Percentiles rank a stretch among this genome's conserved stretches.
Conservation (phyloP, 2,888 invertebrate genomes). For the Sinotaia quadrata region DNA sequence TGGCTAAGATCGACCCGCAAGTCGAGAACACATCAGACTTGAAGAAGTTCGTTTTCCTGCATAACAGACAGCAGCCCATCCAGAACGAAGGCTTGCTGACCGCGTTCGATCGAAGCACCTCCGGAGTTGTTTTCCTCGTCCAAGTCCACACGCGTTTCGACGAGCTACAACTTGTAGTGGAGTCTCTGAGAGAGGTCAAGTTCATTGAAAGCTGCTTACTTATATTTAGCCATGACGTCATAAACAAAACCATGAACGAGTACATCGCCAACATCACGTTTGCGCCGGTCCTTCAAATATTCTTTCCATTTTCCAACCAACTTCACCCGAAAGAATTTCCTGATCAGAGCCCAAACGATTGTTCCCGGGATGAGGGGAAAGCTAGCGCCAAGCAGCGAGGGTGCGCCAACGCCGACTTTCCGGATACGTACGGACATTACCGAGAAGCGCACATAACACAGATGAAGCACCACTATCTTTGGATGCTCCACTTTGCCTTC, state of each 20-base stretch:
- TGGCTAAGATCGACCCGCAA: too few species aligned
- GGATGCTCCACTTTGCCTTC: conserved; percentile 23
- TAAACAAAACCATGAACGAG: conserved; percentile 1
- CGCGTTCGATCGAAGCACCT: neutral
- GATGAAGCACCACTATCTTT: conserved; percentile 27
- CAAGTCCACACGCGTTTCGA: conserved; percentile 25
- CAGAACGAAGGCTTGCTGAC: neutral
- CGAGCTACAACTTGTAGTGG: conserved; percentile 15
- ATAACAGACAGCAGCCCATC: neutral
- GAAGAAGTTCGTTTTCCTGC: neutral
- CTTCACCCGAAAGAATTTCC: conserved; percentile 17
- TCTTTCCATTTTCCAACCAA: conserved; percentile 24
- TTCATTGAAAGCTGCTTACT: conserved; percentile 17
- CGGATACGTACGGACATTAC: conserved; percentile 24
- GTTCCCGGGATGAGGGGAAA: conserved; percentile 11
- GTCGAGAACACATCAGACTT: neutral
- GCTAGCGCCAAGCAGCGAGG: conserved; percentile 1
- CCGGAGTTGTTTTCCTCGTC: conserved; percentile 14
- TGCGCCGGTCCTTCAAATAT: conserved; percentile 23
- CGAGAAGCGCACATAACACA: conserved; percentile 17
- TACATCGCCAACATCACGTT: conserved; percentile 15
- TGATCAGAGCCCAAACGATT: conserved; percentile 14
- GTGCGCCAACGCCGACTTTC: conserved; percentile 19
- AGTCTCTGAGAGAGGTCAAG: conserved; percentile 16
- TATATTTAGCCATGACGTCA: conserved; percentile 24